Conservation (phyloP, 2,888 invertebrate species). For the Ptycholaimellus sp. region DNA sequence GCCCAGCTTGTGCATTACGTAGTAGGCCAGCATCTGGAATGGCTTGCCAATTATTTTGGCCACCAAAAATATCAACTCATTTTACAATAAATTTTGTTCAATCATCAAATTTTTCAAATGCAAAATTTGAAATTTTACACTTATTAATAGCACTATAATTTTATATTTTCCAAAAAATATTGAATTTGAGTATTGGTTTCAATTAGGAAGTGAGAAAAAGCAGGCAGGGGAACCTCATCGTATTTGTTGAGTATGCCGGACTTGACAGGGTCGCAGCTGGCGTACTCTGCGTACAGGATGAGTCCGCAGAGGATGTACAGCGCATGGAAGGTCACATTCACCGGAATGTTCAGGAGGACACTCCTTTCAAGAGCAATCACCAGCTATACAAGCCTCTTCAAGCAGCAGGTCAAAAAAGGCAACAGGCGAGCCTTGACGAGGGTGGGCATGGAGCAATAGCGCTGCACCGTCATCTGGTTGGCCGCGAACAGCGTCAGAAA, state of each 20-base stretch:
- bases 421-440: constrained; percentile 2
- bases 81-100: no score
- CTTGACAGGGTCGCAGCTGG: constrained; percentile 14
- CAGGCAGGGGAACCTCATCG: constrained; percentile 9
- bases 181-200: no score
- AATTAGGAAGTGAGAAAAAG: no score
- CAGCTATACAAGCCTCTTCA: background rate
- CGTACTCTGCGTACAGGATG: constrained; percentile 15
- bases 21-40: constrained; percentile 14
- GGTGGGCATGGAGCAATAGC: constrained; percentile 6
- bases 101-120: no score
- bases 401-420: no score
- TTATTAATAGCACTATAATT: no score
- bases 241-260: background rate
- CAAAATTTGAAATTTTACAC: no score
- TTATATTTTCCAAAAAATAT: no score
- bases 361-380: constrained; percentile 10
- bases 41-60: no score
- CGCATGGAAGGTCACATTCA: constrained; percentile 13
- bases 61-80: no score
- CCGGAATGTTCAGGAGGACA: constrained; percentile 16
- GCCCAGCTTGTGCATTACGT: constrained; percentile 13
- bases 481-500: constrained; percentile 7
- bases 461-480: constrained; percentile 9
- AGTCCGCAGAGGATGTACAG: constrained; percentile 14